phyloP scores from a whole-genome alignment of 2,888 invertebrate species.

The Podotricha telesiphe region DNA sequence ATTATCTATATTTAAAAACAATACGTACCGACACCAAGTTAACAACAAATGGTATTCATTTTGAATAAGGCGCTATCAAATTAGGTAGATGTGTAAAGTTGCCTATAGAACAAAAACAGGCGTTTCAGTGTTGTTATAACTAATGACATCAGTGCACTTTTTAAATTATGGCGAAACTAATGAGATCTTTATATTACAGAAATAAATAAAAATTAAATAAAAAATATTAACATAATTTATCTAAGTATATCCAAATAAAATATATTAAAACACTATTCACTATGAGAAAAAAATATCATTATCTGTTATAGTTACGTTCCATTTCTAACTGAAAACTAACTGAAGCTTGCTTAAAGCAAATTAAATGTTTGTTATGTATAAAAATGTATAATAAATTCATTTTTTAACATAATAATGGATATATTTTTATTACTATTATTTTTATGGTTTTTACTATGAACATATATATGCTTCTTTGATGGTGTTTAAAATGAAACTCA shows the following conservation, averaged over 20 bases:
- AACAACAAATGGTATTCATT: too few relatives aligned
- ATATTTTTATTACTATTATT: too few relatives aligned
- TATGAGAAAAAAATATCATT: too few relatives aligned
- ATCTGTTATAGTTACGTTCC: not conserved
- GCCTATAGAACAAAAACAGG: conserved; percentile 6
- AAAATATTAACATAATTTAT: too few relatives aligned
- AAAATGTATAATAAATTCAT: not conserved
- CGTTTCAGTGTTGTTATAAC: not conserved
- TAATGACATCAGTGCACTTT: too few relatives aligned
- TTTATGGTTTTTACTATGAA: too few relatives aligned
- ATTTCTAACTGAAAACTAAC: not conserved
- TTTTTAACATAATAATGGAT: not conserved
- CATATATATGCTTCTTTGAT: not conserved
- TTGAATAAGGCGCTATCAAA: not conserved
- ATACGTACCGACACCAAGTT: too few relatives aligned
- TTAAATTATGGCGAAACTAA: too few relatives aligned
- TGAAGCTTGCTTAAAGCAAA: not conserved
- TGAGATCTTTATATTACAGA: not conserved
- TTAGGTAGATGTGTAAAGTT: not conserved
- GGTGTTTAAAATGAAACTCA: not conserved
- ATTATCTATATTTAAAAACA: too few relatives aligned
- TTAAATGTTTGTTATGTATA: not conserved
- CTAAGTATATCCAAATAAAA: not conserved
- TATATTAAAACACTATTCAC: too few relatives aligned
- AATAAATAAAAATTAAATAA: too few relatives aligned